Evolutionary conservation across 2,888 invertebrate genomes (phyloP).

Genomic region (Drosophila koepferae): DNA sequence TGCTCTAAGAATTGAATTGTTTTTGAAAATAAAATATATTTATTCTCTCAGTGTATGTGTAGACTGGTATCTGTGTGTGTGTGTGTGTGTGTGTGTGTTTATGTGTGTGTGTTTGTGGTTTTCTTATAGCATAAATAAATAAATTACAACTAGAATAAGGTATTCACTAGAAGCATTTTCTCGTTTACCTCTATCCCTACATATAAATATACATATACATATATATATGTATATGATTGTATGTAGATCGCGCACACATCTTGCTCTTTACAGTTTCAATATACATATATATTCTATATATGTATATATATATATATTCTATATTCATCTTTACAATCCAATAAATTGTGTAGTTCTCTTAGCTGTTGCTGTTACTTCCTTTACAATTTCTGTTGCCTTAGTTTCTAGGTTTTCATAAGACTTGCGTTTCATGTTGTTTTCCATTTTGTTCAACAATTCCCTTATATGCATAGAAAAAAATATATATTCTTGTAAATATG

Average conservation of each 20-base stretch:
- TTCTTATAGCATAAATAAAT: conserved; percentile 60
- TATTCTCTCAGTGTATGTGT: conserved; percentile 40
- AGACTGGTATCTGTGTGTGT: conserved; percentile 2
- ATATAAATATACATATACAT: conserved; percentile 1
- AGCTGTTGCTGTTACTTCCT: conserved; percentile 42
- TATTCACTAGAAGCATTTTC: conserved; percentile 40
- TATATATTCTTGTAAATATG: conserved; percentile 42
- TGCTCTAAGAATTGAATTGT: conserved; percentile 1
- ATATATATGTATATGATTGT: background rate
- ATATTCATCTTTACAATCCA: conserved; percentile 17
- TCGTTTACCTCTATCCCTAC: background rate
- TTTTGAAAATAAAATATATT: conserved; percentile 49
- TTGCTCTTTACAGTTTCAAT: background rate
- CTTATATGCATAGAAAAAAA: conserved; percentile 69
- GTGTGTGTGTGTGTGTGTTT: conserved; percentile 19
- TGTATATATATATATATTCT: conserved; percentile 11
- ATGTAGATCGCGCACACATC: conserved; percentile 9
- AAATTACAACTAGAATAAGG: conserved; percentile 48
- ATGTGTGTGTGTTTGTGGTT: conserved; percentile 21
- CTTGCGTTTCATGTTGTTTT: conserved; percentile 84
- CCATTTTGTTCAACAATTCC: conserved; percentile 72
- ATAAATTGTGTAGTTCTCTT: conserved; percentile 22
- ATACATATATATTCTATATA: conserved; percentile 10
- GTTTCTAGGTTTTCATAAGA: conserved; percentile 85
- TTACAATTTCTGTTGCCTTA: conserved; percentile 76